phyloP scores from a whole-genome alignment of 2,888 invertebrate genomes.

The Cataglyphis albicans region DNA sequence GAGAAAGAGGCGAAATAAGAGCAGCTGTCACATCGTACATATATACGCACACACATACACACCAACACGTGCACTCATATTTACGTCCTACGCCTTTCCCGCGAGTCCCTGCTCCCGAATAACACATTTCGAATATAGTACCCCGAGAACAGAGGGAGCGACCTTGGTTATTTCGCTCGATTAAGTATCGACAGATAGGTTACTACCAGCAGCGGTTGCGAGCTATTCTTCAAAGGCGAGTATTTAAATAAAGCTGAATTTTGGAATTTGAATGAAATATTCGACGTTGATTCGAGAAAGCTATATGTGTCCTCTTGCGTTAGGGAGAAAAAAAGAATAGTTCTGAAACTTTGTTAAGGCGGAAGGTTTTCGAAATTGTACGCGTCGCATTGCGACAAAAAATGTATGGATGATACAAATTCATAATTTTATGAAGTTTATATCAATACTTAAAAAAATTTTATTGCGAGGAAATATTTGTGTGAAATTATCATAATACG shows the following conservation, averaged over 20 bases:
- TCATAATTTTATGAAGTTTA: background rate
- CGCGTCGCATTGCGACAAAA: background rate
- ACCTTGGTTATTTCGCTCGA: constrained; percentile 5
- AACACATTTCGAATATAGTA: constrained; percentile 20
- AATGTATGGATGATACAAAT: background rate
- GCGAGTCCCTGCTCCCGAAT: constrained; percentile 8
- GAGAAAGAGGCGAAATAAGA: constrained; percentile 45
- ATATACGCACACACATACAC: background rate
- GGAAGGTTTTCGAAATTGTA: background rate
- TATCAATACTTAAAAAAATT: background rate
- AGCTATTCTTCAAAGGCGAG: background rate
- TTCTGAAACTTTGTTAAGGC: background rate
- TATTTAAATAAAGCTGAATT: background rate
- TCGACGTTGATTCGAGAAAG: background rate
- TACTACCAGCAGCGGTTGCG: background rate
- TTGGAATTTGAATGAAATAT: background rate
- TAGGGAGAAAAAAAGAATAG: background rate
- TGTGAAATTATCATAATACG: background rate
- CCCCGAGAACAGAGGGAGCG: background rate
- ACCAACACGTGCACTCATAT: constrained; percentile 12
- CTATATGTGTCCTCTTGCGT: background rate
- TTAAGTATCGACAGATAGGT: constrained; percentile 17
- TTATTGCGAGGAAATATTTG: background rate
- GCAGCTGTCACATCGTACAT: constrained; percentile 2
- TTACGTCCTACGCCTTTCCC: constrained; percentile 18